These are phyloP conservation scores for Cherax destructor DNA, from an alignment of 1,140 invertebrate genomes.

Conservation along the genomic window DNA sequence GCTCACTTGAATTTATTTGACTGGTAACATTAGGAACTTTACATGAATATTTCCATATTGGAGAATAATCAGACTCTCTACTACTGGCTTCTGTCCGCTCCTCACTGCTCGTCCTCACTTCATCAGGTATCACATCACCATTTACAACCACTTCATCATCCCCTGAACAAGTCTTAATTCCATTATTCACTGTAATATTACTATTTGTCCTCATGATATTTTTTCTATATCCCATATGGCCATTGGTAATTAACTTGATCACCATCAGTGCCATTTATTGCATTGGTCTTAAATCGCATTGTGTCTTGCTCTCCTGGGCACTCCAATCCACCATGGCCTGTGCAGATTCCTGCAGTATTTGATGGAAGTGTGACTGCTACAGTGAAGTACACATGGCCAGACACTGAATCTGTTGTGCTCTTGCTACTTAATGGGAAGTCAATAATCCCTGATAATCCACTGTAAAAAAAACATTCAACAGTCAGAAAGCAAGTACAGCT, in stretches of 20 bases:
- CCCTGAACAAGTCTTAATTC: conserved; percentile 22
- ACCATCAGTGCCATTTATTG: conserved; percentile 10
- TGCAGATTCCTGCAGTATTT: conserved; percentile 27
- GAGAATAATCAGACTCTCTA: conserved; percentile 73
- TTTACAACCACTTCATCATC: conserved; percentile 50
- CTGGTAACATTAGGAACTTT: conserved; percentile 59
- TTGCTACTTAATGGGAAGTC: conserved; percentile 61
- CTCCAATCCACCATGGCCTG: conserved; percentile 49
- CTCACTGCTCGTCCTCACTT: conserved; percentile 20
- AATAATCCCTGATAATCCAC: conserved; percentile 38
- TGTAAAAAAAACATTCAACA: not conserved
- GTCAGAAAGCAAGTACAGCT: not conserved
- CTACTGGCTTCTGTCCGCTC: conserved; percentile 32
- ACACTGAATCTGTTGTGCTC: conserved; percentile 42
- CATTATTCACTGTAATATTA: conserved; percentile 35
- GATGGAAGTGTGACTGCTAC: conserved; percentile 46
- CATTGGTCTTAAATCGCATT: conserved; percentile 1
- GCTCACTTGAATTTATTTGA: conserved; percentile 43
- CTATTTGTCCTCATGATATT: conserved; percentile 28
- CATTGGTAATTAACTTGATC: conserved; percentile 41
- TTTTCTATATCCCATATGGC: conserved; percentile 43
- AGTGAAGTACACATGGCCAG: conserved; percentile 62
- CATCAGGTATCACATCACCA: conserved; percentile 35
- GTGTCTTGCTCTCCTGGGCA: conserved; percentile 62
- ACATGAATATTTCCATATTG: conserved; percentile 74